Conservation (phyloP, 2,888 invertebrate species). For the Gnatocerus cornutus region DNA sequence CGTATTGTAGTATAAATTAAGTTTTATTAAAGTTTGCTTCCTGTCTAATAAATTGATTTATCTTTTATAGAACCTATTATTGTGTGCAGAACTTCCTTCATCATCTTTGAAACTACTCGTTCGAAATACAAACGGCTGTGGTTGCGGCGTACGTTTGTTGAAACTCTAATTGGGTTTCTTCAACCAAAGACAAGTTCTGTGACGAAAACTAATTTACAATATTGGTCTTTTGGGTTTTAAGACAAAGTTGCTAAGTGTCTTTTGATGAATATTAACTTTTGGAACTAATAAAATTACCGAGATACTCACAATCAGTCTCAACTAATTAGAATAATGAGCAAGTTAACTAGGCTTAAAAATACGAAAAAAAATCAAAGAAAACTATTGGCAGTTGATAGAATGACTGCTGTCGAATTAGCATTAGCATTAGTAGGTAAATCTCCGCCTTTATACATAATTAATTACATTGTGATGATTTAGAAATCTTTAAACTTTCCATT, state of each 20-base stretch:
- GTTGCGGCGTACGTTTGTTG: conserved; percentile 10
- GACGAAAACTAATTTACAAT: conserved; percentile 1
- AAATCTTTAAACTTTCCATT: no score
- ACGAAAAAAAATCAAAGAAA: no score
- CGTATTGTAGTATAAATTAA: conserved; percentile 26
- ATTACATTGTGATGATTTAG: no score
- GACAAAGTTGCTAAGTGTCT: neutral
- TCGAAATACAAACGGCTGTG: conserved; percentile 10
- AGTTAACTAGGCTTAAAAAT: no score
- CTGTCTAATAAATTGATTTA: conserved; percentile 23
- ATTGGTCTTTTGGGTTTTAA: conserved; percentile 3
- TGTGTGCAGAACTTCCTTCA: neutral
- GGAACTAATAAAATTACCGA: no score
- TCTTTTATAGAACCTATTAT: conserved; percentile 10
- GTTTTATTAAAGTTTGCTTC: conserved; percentile 24
- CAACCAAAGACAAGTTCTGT: conserved; percentile 9
- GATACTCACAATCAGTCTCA: no score
- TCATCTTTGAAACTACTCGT: conserved; percentile 8
- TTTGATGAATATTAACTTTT: neutral
- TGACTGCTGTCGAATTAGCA: no score
- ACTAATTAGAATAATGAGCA: no score
- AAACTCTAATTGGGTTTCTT: conserved; percentile 14
- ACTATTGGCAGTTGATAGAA: no score
- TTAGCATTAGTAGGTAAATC: no score
- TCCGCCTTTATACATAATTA: no score